These are phyloP conservation scores for Drosophila gunungcola DNA, from an alignment of 1,140 invertebrate genomes.

Conservation along the genomic window DNA sequence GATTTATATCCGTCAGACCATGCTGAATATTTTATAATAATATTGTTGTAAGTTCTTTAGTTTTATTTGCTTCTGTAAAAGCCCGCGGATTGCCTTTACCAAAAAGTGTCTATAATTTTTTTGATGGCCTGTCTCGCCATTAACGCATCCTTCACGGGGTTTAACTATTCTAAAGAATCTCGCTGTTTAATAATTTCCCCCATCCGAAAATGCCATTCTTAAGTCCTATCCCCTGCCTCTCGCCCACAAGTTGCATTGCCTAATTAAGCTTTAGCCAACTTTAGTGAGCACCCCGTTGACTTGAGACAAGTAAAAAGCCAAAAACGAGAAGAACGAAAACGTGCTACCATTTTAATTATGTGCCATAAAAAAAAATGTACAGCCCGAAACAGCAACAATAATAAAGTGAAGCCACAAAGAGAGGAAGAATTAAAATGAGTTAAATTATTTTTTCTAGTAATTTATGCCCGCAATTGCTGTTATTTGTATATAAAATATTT, in stretches of 20 bases:
- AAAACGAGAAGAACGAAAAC: constrained; percentile 38
- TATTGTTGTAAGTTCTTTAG: constrained; percentile 9
- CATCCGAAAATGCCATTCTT: constrained; percentile 4
- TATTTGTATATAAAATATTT: constrained; percentile 76
- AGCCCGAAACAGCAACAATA: constrained; percentile 26
- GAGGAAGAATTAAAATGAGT: constrained; percentile 16
- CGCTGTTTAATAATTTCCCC: constrained; percentile 22
- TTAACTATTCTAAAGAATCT: constrained; percentile 20
- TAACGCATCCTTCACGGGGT: constrained; percentile 11
- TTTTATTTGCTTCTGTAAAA: constrained; percentile 20
- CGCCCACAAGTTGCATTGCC: constrained; percentile 14
- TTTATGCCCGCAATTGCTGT: constrained; percentile 67
- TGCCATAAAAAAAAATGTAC: constrained; percentile 51
- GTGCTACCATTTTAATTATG: constrained; percentile 70
- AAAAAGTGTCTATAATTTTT: constrained; percentile 28
- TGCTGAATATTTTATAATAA: constrained; percentile 6
- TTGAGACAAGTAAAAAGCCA: constrained; percentile 44
- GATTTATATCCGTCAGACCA: constrained; percentile 9
- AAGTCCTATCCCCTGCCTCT: constrained; percentile 13
- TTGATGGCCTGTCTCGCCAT: constrained; percentile 13
- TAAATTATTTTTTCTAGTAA: constrained; percentile 51
- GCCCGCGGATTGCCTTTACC: neutral
- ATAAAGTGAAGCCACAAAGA: constrained; percentile 11
- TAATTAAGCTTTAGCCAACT: constrained; percentile 46
- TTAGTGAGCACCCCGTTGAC: constrained; percentile 38